phyloP scores from a whole-genome alignment of 2,113 vertebrate species.

The Cyprinus carpio region DNA sequence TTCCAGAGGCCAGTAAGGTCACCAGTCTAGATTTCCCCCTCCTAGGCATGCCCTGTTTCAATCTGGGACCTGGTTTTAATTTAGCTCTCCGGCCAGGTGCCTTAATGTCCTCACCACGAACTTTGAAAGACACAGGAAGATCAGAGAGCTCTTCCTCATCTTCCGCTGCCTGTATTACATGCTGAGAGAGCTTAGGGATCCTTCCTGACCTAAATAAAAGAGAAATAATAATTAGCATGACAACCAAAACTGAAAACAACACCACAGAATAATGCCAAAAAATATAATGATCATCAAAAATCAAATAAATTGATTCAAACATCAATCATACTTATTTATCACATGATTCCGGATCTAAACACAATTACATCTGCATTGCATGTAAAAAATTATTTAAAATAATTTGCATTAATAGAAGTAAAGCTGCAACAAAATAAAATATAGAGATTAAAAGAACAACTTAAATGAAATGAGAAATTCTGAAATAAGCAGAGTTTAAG shows the following conservation, averaged over 20 bases:
- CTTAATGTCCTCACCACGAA: slow-evolving; percentile 51
- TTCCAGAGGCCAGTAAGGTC: slow-evolving; percentile 81
- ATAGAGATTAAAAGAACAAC: not conserved
- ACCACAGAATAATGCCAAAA: not conserved
- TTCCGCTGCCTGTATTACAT: slow-evolving; percentile 65
- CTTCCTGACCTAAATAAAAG: slow-evolving; percentile 65
- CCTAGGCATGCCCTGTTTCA: slow-evolving; percentile 66
- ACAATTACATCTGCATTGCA: not conserved
- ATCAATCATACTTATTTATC: not conserved
- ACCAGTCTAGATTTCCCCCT: slow-evolving; percentile 75
- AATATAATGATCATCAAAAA: slow-evolving; percentile 1
- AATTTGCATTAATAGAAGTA: not conserved
- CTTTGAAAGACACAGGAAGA: slow-evolving; percentile 48
- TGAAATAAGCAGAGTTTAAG: not conserved
- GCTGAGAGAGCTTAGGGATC: slow-evolving; percentile 70
- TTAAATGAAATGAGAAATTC: not conserved
- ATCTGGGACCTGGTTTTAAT: slow-evolving; percentile 62
- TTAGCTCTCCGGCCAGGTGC: slow-evolving; percentile 66
- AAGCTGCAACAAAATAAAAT: not conserved
- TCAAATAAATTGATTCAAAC: slow-evolving; percentile 2
- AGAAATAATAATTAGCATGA: not conserved
- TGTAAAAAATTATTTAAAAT: not conserved
- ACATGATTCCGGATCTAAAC: not conserved
- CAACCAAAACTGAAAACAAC: not conserved
- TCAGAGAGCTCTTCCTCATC: slow-evolving; percentile 39